Evolutionary conservation across 2,888 invertebrate genomes (phyloP).

Genomic region (Drosophila rellima): DNA sequence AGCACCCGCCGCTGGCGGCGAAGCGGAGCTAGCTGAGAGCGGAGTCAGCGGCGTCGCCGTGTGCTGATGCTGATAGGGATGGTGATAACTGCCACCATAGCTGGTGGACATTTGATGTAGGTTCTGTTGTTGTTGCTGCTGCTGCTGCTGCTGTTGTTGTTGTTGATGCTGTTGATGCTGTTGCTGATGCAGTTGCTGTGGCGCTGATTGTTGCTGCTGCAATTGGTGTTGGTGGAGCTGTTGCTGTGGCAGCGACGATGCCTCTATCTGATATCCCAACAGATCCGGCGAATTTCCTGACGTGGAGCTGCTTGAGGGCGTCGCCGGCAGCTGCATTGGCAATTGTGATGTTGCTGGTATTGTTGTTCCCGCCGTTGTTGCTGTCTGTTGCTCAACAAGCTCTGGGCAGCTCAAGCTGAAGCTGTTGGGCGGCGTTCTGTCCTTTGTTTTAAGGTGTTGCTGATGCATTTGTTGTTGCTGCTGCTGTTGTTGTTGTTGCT

Average conservation of each 20-base stretch:
- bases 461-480: conserved; percentile 61
- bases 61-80: conserved; percentile 51
- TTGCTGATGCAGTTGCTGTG: conserved; percentile 48
- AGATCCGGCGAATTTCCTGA: conserved; percentile 84
- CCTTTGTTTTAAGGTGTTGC: conserved; percentile 56
- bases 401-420: conserved; percentile 59
- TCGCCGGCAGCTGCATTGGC: conserved; percentile 65
- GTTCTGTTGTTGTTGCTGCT: conserved; percentile 47
- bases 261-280: conserved; percentile 70
- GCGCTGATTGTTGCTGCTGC: conserved; percentile 38
- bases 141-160: conserved; percentile 32
- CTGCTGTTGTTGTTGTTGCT: conserved; percentile 68
- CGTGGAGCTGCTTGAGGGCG: conserved; percentile 78
- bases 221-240: conserved; percentile 54
- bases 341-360: conserved; percentile 44
- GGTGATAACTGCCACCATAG: conserved; percentile 54
- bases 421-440: conserved; percentile 43
- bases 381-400: conserved; percentile 57
- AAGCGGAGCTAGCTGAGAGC: conserved; percentile 67
- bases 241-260: conserved; percentile 51
- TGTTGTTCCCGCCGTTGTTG: conserved; percentile 33
- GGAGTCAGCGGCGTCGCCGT: conserved; percentile 63
- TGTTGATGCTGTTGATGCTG: conserved; percentile 43
- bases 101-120: conserved; percentile 47
- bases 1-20: conserved; percentile 57